A percentile compares a stretch with the other conserved stretches of the same genome.
Evolutionary conservation across 2,888 invertebrate genomes (phyloP).

Genomic region (Cheilosia impressa): DNA sequence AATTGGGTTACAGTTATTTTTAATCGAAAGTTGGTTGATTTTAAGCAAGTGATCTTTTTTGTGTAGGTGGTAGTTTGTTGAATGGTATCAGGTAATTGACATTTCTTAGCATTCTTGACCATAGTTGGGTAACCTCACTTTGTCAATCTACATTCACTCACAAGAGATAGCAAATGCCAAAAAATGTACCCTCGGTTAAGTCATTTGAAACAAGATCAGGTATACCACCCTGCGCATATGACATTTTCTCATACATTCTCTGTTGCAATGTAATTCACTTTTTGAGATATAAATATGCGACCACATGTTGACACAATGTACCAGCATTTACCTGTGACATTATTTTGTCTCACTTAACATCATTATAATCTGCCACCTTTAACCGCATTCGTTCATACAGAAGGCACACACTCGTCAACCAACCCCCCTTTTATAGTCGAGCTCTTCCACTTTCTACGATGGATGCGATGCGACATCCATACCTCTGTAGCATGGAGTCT

Average conservation of each 20-base stretch:
- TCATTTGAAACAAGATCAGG: too few species aligned
- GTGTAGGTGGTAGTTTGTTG: too few species aligned
- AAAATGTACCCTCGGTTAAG: too few species aligned
- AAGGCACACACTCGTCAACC: constrained; percentile 3
- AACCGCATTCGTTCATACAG: constrained; percentile 42
- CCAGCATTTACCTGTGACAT: constrained; percentile 33
- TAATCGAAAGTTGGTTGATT: too few species aligned
- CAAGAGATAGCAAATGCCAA: too few species aligned
- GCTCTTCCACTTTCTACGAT: constrained; percentile 5
- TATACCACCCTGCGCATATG: too few species aligned
- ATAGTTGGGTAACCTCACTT: too few species aligned
- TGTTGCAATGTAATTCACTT: constrained; percentile 29
- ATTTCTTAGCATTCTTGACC: too few species aligned
- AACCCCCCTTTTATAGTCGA: not conserved
- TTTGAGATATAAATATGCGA: constrained; percentile 49
- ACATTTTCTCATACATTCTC: not conserved
- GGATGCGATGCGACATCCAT: constrained; percentile 27
- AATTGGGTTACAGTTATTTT: too few species aligned
- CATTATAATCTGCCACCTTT: constrained; percentile 50
- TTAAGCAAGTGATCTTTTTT: too few species aligned
- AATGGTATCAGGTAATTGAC: too few species aligned
- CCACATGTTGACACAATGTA: constrained; percentile 63
- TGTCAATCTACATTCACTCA: too few species aligned
- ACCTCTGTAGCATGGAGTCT: not conserved
- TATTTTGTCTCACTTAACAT: constrained; percentile 54